These are phyloP conservation scores for Chascanopsetta lugubris DNA, from an alignment of 2,113 vertebrate species.

Conservation along the genomic window DNA sequence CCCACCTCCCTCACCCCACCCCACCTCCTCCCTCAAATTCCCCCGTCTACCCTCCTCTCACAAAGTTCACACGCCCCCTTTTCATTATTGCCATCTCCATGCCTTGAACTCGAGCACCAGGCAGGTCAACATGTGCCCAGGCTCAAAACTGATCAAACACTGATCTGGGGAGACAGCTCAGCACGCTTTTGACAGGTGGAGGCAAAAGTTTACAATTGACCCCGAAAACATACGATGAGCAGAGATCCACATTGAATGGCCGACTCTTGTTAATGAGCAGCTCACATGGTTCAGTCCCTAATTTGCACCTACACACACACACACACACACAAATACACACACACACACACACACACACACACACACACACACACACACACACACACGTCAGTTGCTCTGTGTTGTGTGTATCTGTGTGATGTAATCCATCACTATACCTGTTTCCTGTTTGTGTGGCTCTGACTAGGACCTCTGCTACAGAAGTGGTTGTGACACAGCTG, in stretches of 20 bases:
- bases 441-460: slow-evolving; percentile 60
- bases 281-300: too few relatives aligned
- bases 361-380: too few relatives aligned
- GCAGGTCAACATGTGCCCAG: slow-evolving; percentile 56
- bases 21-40: slow-evolving; percentile 26
- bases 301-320: too few relatives aligned
- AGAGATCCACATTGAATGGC: not conserved
- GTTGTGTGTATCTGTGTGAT: slow-evolving; percentile 73
- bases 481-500: not conserved
- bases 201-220: slow-evolving; percentile 1
- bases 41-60: slow-evolving; percentile 38
- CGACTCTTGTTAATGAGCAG: too few relatives aligned
- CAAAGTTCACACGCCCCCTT: slow-evolving; percentile 36
- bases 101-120: slow-evolving; percentile 33
- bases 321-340: too few relatives aligned
- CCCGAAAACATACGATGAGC: slow-evolving; percentile 14
- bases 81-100: slow-evolving; percentile 57
- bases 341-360: too few relatives aligned
- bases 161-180: slow-evolving; percentile 17
- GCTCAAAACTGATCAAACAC: slow-evolving; percentile 41
- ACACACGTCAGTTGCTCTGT: slow-evolving; percentile 53
- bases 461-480: slow-evolving; percentile 13
- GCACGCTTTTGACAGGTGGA: not conserved
- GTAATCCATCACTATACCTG: slow-evolving; percentile 69
- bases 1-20: slow-evolving; percentile 1